A percentile compares a stretch with the other conserved stretches of the same genome.
These are phyloP conservation scores for Eulimnadia texana DNA, from an alignment of 1,140 invertebrate species.

Conservation along the genomic window DNA sequence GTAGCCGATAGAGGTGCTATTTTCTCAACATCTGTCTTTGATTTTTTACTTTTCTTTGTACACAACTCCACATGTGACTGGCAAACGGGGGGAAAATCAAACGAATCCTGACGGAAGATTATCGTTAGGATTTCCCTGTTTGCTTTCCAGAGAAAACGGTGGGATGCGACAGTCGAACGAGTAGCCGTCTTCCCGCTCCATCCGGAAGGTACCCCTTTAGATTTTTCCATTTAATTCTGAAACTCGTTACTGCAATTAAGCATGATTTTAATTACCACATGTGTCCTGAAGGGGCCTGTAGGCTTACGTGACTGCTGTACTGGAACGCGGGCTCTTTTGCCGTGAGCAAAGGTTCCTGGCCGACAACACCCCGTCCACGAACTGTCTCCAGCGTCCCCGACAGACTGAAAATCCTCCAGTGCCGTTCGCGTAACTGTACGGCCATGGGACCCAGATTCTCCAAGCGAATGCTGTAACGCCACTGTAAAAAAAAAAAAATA, in stretches of 20 bases:
- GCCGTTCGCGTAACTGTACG: conserved; percentile 82
- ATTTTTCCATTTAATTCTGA: conserved; percentile 12
- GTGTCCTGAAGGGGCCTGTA: conserved; percentile 93
- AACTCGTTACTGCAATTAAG: conserved; percentile 12
- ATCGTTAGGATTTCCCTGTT: conserved; percentile 49
- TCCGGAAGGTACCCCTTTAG: conserved; percentile 82
- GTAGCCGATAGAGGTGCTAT: too few species aligned
- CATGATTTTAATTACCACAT: conserved; percentile 62
- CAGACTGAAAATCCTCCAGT: conserved; percentile 92
- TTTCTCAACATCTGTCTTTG: too few species aligned
- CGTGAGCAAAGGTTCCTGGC: conserved; percentile 84
- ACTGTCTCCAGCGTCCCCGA: conserved; percentile 91
- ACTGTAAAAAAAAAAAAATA: conserved; percentile 40
- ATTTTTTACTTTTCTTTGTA: neutral
- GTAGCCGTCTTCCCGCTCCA: conserved; percentile 90
- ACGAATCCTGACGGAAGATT: conserved; percentile 2
- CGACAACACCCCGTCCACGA: conserved; percentile 80
- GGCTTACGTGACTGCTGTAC: conserved; percentile 89
- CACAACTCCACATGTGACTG: too few species aligned
- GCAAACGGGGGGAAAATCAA: neutral
- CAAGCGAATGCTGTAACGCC: conserved; percentile 88
- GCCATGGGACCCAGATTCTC: conserved; percentile 82
- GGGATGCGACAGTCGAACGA: conserved; percentile 93
- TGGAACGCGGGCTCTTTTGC: conserved; percentile 83
- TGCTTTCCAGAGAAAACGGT: conserved; percentile 88